Evolutionary conservation across 2,113 vertebrate genomes (phyloP), one percentile per base, ranked within the genome.

Genomic region (Dinomys branickii): DNA sequence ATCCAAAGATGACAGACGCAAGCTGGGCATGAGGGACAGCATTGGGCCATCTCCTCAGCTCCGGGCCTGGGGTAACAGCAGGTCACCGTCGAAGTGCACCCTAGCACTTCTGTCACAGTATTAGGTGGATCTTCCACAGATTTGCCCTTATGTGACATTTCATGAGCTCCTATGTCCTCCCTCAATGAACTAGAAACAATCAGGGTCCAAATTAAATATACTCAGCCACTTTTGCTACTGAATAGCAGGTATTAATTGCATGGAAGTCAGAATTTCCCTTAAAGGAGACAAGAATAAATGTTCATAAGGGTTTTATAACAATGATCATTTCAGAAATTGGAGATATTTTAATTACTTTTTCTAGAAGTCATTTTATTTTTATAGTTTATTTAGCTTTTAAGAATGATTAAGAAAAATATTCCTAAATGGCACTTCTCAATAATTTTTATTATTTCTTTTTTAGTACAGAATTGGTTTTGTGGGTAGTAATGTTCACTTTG

Each of bases 1-100:
- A 97, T 94, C 96, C 77, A 44, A 3, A 41, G 52, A 90, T 85
- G 94, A 95, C 80, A 95, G 90, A 84, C 47, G 77, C 3, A 9
- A 41, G 61, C 54, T 71, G 91, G 26, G 30, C 93, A 54, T 30
- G 20, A 92, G 93, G 92, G 63, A 38, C 75, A 92, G 88, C 22
- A 73, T 93, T 20, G 50, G 38, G 28, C 13, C 52, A 50, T 12
- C 0, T 52, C 47, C 5, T 88, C 56, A 89, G 65, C 44, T 90
- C 26, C 33, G 33, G 26, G 50, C 24, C 17, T 63, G 75, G 28
- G 12, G 35, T 65, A 88, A 73, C 17, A 7, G 65, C 44, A 75
- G 61, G 77, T 95, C 85, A 87, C 84, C 35, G 38, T 10, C 0
- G 0, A 44, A 30, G 33, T 77, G 28, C 26, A 63, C 35, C 1